A percentile compares a stretch with the other conserved stretches of the same genome.
phyloP scores from a whole-genome alignment of 2,797 vertebrate species.

The Calcarius lapponicus region DNA sequence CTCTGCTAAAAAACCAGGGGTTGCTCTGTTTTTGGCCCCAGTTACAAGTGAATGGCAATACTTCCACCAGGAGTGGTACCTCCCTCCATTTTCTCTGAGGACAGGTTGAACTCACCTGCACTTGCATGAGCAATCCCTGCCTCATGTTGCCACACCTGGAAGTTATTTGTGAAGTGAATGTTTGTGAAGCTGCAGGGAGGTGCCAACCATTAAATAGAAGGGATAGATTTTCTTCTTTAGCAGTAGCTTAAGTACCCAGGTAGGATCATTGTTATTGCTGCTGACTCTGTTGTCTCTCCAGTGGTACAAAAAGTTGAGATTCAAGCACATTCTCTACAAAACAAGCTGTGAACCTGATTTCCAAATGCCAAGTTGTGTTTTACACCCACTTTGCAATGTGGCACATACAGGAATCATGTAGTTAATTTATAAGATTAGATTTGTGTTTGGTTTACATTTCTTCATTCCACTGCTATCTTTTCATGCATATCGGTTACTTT shows the following conservation, averaged over 20 bases:
- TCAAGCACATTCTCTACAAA: not conserved
- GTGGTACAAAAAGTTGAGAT: not conserved
- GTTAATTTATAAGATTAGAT: not conserved
- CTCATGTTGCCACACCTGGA: not conserved
- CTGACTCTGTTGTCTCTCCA: not conserved
- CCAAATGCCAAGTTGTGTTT: not conserved
- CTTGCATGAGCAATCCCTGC: not conserved
- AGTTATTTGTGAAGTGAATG: not conserved
- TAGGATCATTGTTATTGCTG: not conserved
- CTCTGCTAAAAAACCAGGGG: fast-evolving
- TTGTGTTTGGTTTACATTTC: not conserved
- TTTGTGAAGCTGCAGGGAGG: not conserved
- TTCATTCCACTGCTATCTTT: not conserved
- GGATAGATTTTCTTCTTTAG: not conserved
- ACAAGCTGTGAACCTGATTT: not conserved
- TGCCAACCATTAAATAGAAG: not conserved
- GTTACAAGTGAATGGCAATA: not conserved
- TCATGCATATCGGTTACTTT: not conserved
- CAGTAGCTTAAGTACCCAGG: fast-evolving
- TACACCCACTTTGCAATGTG: not conserved
- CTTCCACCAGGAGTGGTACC: not conserved
- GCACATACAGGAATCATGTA: not conserved
- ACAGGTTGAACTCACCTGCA: not conserved
- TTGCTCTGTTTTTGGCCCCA: not conserved
- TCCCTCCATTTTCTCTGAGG: not conserved